A percentile compares a stretch with the other conserved stretches of the same genome.
phyloP scores from a whole-genome alignment of 2,888 invertebrate genomes.

The Endomychus coccineus region DNA sequence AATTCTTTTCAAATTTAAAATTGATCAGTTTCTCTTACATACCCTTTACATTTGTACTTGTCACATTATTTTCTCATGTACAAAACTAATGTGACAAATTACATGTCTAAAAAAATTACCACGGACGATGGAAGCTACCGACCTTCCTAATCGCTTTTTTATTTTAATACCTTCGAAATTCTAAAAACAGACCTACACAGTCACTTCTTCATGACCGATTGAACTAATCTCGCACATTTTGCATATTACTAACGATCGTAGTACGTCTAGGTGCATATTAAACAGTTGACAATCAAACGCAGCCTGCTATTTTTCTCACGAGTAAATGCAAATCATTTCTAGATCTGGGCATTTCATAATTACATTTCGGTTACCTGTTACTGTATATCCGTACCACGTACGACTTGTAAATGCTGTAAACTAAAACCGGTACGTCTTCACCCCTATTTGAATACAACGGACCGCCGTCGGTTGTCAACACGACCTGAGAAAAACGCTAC shows the following conservation, averaged over 20 bases:
- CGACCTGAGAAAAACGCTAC: background rate
- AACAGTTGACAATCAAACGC: conserved; percentile 28
- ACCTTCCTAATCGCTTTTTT: conserved; percentile 19
- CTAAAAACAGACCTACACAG: background rate
- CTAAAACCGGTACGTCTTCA: conserved; percentile 7
- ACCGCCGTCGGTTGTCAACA: conserved; percentile 2
- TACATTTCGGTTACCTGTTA: conserved; percentile 2
- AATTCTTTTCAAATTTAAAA: conserved; percentile 7
- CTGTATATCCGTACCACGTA: background rate
- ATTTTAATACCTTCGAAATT: conserved; percentile 14
- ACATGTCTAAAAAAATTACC: conserved; percentile 11
- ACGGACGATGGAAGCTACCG: too few relatives aligned
- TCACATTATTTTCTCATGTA: conserved; percentile 32
- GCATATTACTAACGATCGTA: conserved; percentile 24
- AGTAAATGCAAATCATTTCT: conserved; percentile 12
- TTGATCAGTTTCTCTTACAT: background rate
- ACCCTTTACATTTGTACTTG: conserved; percentile 24
- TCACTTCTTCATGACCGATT: conserved; percentile 29
- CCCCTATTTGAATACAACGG: conserved; percentile 8
- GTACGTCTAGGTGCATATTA: conserved; percentile 24
- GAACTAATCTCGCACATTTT: conserved; percentile 23
- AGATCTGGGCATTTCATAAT: conserved; percentile 5
- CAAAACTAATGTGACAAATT: conserved; percentile 11
- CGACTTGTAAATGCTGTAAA: conserved; percentile 6
- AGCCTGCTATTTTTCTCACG: conserved; percentile 38